Evolutionary conservation across 2,888 invertebrate genomes (phyloP).

Genomic region (Amblyteles armatorius): DNA sequence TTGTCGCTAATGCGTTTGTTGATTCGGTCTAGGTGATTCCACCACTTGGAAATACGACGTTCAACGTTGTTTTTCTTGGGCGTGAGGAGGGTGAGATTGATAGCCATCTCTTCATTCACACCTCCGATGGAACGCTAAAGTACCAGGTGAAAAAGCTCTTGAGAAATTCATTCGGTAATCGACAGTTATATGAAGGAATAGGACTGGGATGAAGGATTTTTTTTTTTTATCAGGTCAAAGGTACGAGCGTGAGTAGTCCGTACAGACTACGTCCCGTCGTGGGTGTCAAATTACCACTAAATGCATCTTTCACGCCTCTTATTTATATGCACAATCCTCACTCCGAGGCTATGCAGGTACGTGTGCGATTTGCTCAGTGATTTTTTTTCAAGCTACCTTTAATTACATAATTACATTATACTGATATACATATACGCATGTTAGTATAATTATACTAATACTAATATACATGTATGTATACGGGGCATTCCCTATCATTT

Average conservation of each 20-base stretch:
- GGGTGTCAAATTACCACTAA: conserved; percentile 95
- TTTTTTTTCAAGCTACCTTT: background rate
- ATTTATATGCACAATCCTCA: conserved; percentile 98
- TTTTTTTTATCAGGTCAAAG: conserved; percentile 88
- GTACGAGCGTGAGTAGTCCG: conserved; percentile 94
- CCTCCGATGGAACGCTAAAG: conserved; percentile 95
- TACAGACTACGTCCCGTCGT: conserved; percentile 96
- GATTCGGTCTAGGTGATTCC: conserved; percentile 90
- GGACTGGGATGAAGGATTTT: conserved; percentile 24
- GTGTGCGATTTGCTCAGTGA: conserved; percentile 35
- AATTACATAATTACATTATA: background rate
- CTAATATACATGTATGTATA: background rate
- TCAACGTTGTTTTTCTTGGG: conserved; percentile 98
- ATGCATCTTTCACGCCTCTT: conserved; percentile 95
- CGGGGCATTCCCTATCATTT: no score
- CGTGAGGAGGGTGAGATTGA: conserved; percentile 95
- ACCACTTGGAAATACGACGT: conserved; percentile 96
- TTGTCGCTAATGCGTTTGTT: conserved; percentile 63
- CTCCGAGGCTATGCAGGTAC: conserved; percentile 93
- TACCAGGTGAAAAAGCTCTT: conserved; percentile 88
- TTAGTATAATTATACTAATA: background rate
- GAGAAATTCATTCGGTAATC: background rate
- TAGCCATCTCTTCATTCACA: conserved; percentile 96
- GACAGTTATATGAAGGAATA: background rate
- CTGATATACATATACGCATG: no score